Evolutionary conservation across 2,113 vertebrate genomes (phyloP), one percentile per base, ranked within the genome.

Genomic region (Anser brachyrhynchus): DNA sequence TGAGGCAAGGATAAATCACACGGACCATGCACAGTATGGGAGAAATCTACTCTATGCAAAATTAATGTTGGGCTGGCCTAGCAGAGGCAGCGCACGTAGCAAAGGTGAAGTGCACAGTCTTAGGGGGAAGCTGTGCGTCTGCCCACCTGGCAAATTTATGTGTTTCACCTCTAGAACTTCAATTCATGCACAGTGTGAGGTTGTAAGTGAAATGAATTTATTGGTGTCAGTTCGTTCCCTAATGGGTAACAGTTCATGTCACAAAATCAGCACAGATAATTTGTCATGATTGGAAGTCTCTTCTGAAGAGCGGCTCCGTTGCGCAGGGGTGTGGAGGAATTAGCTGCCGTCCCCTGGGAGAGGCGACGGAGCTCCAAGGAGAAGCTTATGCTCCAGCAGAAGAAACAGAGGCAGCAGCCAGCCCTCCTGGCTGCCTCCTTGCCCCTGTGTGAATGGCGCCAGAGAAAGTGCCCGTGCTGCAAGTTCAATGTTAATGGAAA

Each of bases 401-500:
- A 96, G 95, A 96, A 97, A 75, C 61, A 90, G 87, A 95, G 87
- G 96, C 39, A 96, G 89, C 94, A 96, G 90, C 95, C 93, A 96
- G 93, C 74, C 89, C 87, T 81, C 72, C 70, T 64, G 85, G 13
- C 51, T 59, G 84, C 83, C 88, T 58, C 85, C 92, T 98, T 83
- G 61, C 94, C 92, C 93, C 72, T 62, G 82, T 22, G 62, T 97
- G 97, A 98, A 92, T 97, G 73, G 57, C 11, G 4, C 69, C 95
- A 89, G n/a, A 89, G 94, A 97, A 96, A 95, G 96, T 91, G 96
- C 92, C 79, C 67, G 28, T 54, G 94, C 87, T 93, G 77, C 89
- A 88, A 94, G 95, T 92, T 95, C 90, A 96, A 54, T 4, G 33
- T 93, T 98, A 98, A 98, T 97, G 95, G 94, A 96, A 98, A 98